Base-by-base conservation (phyloP, 2,113 vertebrate genomes). In the Tetraodon nigroviridis region DNA sequence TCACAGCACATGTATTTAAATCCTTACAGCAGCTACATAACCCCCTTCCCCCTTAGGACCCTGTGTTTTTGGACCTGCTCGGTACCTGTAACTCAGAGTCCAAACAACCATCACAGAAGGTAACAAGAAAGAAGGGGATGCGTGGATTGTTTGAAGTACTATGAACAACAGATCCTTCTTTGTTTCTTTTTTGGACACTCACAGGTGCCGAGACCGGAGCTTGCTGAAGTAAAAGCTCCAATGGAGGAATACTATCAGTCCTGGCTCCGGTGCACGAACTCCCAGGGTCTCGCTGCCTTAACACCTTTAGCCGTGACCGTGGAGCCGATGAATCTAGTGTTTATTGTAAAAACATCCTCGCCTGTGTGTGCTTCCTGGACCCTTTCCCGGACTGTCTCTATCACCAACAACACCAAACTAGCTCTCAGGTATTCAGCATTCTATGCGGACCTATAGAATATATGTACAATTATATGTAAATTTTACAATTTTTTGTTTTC, bases 21-120 rank as follows among this genome's bases (percentile, higher is more conserved):
- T 15, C 3, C 16, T 17, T n/a, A 45, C 44, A 45, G 24, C 7
- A 27, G 5, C 14, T n/a, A 45, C 15, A 17, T n/a, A 45, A 37
- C 12, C 10, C 24, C 5, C 20, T 55, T 57, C 22, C 4, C 40
- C 46, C 57, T 16, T 27, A 99, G 97, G 89, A 92, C 1, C 93
- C 94, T 0, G 15, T 95, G 42, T 94, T 93, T 70, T 76, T 98
- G 76, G 92, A 97, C 67, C 71, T 98, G 77, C 88, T 96, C 52
- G 97, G 96, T 58, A 97, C 93, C 57, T 98, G 95, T 81, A 93
- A 94, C 73, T 93, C 94, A 10, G 91, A 92, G 58, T 80, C 58
- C 56, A 76, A 46, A 46, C 89, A 90, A 52, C 94, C 96, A 18
- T 76, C 73, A 37, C 8, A 37, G 11, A 1, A 37, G 32, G 32